Base-by-base conservation (phyloP, 1,140 invertebrate genomes). In the Calephelis virginiensis region DNA sequence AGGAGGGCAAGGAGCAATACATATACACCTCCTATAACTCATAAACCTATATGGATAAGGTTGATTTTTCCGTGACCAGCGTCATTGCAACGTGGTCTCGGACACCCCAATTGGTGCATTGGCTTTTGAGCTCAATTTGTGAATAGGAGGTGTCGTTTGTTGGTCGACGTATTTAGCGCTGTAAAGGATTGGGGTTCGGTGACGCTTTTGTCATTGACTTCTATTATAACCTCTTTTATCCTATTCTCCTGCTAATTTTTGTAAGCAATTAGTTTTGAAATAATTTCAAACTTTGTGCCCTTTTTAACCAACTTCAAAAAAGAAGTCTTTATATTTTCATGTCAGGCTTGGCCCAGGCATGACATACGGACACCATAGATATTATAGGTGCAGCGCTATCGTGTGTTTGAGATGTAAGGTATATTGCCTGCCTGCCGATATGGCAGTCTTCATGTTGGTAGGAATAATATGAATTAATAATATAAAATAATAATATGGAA, bases 61-160 rank as follows among this genome's bases (percentile, higher is more conserved):
- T 78, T 71, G 61, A 78, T 60, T 69, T 73, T 81, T 56, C 13
- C 59, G 47, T 76, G 68, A 12, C 38, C 12, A 43, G 10, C 64
- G 8, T 38, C 17, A 43, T 66, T 17, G 46, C 67, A 65, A 50
- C 46, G 73, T 77, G 70, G 73, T 74, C 78, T 76, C 77, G 74
- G 72, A 76, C 77, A 72, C 80, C 79, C 80, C 77, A 69, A 69
- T 63, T 72, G 71, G 75, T 69, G 69, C 78, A 77, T 85, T 87
- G 85, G 78, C 80, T 85, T 89, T 89, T 87, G 85, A 89, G 86
- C 80, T 77, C 84, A 86, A 89, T 89, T 89, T 86, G 83, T 81
- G 80, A 86, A 76, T 81, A 80, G 81, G 79, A 78, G 77, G 70
- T 72, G 75, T 82, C 76, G 76, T 81, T 80, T 79, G 79, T 77